Conservation (phyloP, 2,888 invertebrate genomes). For the Campopleginae sp. region DNA sequence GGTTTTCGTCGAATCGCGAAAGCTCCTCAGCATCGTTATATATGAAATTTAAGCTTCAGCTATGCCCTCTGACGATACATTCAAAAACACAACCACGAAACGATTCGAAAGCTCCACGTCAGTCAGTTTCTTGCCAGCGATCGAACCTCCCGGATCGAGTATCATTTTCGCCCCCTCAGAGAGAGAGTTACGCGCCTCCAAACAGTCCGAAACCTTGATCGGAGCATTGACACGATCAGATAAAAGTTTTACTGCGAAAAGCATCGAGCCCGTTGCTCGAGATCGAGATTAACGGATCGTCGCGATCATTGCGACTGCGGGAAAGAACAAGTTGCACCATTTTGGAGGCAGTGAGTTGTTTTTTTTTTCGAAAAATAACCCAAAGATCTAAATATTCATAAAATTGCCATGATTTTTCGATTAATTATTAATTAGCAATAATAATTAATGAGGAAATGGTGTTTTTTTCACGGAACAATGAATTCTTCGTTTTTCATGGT, state of each 20-base stretch:
- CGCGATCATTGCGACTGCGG: neutral
- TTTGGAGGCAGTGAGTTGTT: constrained; percentile 5
- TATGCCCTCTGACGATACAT: constrained; percentile 44
- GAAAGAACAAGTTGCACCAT: neutral
- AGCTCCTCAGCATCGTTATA: neutral
- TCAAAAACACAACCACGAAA: constrained; percentile 41
- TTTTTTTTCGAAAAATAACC: neutral
- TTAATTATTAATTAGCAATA: neutral
- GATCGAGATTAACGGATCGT: neutral
- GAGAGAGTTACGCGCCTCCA: neutral
- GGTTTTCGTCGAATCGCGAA: constrained; percentile 39
- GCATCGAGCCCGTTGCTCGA: neutral
- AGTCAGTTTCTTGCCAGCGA: constrained; percentile 64
- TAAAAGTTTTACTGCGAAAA: neutral
- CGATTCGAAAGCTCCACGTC: constrained; percentile 52
- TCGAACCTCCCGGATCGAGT: constrained; percentile 51
- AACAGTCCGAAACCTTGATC: neutral
- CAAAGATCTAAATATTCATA: neutral
- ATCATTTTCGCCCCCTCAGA: constrained; percentile 11
- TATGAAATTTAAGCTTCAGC: constrained; percentile 11
- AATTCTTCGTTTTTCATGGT: neutral
- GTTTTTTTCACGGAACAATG: neutral
- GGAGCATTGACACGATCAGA: neutral
- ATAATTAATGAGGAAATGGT: neutral
- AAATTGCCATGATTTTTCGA: neutral